phyloP scores from a whole-genome alignment of 2,797 vertebrate species.

The Eospalax fontanierii region DNA sequence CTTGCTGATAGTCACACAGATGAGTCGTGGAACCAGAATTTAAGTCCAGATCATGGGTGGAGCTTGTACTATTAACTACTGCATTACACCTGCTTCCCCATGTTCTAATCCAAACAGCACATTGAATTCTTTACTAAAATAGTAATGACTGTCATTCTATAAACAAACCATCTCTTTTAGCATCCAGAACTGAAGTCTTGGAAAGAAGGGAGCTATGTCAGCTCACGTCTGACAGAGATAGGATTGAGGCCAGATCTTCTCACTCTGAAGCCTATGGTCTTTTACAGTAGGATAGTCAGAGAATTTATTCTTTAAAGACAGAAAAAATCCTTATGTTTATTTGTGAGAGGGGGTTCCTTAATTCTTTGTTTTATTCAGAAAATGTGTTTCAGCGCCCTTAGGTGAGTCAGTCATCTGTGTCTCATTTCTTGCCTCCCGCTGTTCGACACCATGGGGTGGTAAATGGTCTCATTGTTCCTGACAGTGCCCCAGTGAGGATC shows the following conservation, averaged over 20 bases:
- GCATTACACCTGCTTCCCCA: background rate
- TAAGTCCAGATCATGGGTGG: background rate
- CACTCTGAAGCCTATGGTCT: background rate
- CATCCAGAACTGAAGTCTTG: background rate
- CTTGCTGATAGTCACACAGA: background rate
- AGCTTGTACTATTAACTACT: background rate
- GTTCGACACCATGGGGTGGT: background rate
- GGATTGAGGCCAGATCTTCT: background rate
- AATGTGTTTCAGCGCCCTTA: background rate
- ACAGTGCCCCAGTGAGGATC: background rate
- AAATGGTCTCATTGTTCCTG: background rate
- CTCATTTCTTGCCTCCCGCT: constrained; percentile 11
- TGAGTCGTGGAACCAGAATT: background rate
- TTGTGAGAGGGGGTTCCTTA: constrained; percentile 16
- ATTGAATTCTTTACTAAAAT: background rate
- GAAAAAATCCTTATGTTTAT: background rate
- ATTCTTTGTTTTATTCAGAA: background rate
- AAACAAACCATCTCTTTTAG: background rate
- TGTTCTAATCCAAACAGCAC: background rate
- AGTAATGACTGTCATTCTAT: background rate
- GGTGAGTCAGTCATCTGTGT: background rate
- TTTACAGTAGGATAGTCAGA: background rate
- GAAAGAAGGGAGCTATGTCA: background rate
- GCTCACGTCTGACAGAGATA: background rate
- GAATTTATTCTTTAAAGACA: constrained; percentile 2